phyloP scores from a whole-genome alignment of 2,113 vertebrate genomes.

The Pteruthius melanotis region DNA sequence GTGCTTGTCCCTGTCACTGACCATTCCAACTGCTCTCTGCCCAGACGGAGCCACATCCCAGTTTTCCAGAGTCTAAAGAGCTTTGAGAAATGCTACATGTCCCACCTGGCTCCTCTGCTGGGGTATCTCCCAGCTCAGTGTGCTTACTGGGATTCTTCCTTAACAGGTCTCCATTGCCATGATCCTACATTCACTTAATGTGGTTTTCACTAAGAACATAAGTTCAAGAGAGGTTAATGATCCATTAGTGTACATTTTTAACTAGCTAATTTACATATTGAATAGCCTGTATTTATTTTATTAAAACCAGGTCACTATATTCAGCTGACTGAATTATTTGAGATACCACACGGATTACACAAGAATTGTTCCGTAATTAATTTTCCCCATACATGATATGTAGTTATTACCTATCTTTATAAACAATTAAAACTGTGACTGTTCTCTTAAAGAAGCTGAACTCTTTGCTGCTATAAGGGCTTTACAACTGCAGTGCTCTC shows the following conservation, averaged over 20 bases:
- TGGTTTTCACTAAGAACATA: conserved; percentile 44
- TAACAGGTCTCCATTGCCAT: neutral
- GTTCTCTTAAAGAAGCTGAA: neutral
- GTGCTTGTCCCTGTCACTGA: neutral
- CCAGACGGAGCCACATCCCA: neutral
- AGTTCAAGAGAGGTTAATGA: conserved; percentile 65
- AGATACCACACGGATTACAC: conserved; percentile 36
- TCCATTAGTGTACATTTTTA: conserved; percentile 60
- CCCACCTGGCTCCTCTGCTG: neutral
- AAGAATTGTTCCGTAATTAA: conserved; percentile 5
- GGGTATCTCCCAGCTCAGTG: neutral
- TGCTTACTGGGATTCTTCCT: neutral
- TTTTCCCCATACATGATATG: neutral
- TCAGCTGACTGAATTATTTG: conserved; percentile 22
- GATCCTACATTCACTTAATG: conserved; percentile 17
- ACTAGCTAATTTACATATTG: conserved; percentile 44
- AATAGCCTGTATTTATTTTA: conserved; percentile 60
- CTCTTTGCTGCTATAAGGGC: neutral
- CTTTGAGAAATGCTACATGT: neutral
- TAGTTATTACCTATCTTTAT: conserved; percentile 22
- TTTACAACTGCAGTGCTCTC: neutral
- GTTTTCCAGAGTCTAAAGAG: neutral
- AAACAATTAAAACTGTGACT: conserved; percentile 15
- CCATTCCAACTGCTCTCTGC: neutral
- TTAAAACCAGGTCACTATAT: conserved; percentile 22